phyloP scores from a whole-genome alignment of 2,888 invertebrate genomes.

The Meiosimyza platycephala region DNA sequence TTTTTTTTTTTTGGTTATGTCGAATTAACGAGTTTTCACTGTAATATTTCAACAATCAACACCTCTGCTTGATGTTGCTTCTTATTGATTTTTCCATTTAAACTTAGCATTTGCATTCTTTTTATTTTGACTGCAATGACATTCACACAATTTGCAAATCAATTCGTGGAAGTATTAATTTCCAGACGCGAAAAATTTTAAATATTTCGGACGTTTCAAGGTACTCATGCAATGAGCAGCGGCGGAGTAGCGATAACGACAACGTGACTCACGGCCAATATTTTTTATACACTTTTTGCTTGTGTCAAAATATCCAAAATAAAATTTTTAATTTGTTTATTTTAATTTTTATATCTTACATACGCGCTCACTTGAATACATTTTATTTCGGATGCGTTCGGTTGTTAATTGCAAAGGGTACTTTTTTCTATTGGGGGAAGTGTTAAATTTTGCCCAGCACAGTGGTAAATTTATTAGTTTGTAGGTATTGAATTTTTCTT shows the following conservation, averaged over 20 bases:
- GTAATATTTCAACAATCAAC: background rate
- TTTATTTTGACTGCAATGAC: too few relatives aligned
- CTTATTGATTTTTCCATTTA: conserved; percentile 55
- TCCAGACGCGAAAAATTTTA: background rate
- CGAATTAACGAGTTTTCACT: too few relatives aligned
- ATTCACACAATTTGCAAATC: too few relatives aligned
- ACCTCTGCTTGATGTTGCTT: conserved; percentile 35
- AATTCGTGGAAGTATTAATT: background rate
- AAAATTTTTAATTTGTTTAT: too few relatives aligned
- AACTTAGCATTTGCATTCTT: conserved; percentile 27
- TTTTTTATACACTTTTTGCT: too few relatives aligned
- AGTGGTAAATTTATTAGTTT: conserved; percentile 19
- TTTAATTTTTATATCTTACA: background rate
- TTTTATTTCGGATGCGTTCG: too few relatives aligned
- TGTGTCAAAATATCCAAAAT: too few relatives aligned
- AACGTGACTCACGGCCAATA: too few relatives aligned
- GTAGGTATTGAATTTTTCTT: conserved; percentile 38
- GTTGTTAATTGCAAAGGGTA: too few relatives aligned
- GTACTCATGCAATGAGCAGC: background rate
- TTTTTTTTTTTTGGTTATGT: too few relatives aligned
- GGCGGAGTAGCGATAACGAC: background rate
- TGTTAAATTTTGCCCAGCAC: background rate
- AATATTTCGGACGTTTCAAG: background rate
- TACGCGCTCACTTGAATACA: too few relatives aligned
- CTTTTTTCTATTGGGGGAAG: too few relatives aligned